phyloP scores from a whole-genome alignment of 2,797 vertebrate genomes.

The Erithacus rubecula region DNA sequence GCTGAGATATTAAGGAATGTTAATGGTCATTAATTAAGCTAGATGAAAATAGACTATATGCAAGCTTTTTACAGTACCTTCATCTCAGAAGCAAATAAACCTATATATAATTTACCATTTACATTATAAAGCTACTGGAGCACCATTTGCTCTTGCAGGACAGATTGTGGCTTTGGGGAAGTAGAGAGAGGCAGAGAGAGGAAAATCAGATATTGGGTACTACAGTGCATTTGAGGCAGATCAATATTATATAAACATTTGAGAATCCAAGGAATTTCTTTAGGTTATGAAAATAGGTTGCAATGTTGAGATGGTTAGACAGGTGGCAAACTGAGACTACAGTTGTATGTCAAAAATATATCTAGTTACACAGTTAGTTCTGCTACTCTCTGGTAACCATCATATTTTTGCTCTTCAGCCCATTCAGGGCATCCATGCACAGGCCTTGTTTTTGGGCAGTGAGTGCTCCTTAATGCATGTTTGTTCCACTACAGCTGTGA shows the following conservation, averaged over 20 bases:
- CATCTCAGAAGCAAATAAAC: background rate
- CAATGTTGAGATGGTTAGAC: slow-evolving; percentile 56
- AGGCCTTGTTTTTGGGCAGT: background rate
- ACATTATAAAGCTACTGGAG: background rate
- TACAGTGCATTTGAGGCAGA: background rate
- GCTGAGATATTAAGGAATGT: background rate
- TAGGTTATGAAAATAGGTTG: slow-evolving; percentile 41
- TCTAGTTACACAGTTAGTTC: slow-evolving; percentile 16
- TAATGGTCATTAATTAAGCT: background rate
- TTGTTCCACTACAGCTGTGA: background rate
- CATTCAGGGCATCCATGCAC: background rate
- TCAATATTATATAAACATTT: background rate
- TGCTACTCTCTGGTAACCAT: background rate
- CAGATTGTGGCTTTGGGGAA: background rate
- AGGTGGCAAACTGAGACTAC: slow-evolving; percentile 68
- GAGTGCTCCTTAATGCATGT: background rate
- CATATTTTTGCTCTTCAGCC: background rate
- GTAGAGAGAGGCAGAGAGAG: background rate
- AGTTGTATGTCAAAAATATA: slow-evolving; percentile 22
- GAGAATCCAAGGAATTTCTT: background rate
- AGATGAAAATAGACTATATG: background rate
- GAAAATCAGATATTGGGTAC: fast-evolving
- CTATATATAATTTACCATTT: background rate
- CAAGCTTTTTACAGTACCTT: background rate
- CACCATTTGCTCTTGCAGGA: background rate